Evolutionary conservation across 2,113 vertebrate species (phyloP).

Genomic region (Semnornis frantzii): DNA sequence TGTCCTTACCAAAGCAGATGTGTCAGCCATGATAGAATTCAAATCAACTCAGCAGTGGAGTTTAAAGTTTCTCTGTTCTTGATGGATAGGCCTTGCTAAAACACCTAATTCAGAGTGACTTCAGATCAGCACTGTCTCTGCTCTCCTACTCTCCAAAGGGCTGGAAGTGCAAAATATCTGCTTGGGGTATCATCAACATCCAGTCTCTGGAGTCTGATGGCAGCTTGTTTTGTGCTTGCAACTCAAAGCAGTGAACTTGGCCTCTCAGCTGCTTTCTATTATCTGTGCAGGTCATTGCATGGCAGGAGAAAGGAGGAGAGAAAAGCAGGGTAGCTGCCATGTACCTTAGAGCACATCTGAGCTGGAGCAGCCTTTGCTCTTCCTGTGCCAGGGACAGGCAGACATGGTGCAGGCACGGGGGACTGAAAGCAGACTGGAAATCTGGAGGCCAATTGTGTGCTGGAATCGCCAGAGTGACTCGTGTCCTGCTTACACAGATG

Average conservation of each 20-base stretch:
- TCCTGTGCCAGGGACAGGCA: neutral
- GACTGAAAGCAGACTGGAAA: neutral
- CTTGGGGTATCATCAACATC: neutral
- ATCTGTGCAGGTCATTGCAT: neutral
- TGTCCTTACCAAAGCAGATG: neutral
- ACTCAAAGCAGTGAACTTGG: slow-evolving; percentile 8
- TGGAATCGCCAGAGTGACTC: neutral
- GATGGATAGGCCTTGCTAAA: neutral
- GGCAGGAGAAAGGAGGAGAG: neutral
- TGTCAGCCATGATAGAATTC: neutral
- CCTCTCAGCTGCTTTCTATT: slow-evolving; percentile 46
- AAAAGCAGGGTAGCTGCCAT: neutral
- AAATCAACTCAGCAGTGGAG: neutral
- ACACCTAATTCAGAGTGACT: neutral
- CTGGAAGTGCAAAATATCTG: slow-evolving; percentile 12
- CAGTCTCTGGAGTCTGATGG: neutral
- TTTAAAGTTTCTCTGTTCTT: neutral
- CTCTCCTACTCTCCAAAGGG: neutral
- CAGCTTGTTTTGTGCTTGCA: slow-evolving; percentile 19
- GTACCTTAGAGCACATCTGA: neutral
- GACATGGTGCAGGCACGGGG: neutral
- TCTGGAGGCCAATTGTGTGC: neutral
- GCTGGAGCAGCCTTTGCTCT: neutral
- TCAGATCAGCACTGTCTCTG: neutral
- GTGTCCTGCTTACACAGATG: neutral